These are phyloP conservation scores for Ursus arctos DNA, from an alignment of 2,113 vertebrate genomes.

Conservation along the genomic window DNA sequence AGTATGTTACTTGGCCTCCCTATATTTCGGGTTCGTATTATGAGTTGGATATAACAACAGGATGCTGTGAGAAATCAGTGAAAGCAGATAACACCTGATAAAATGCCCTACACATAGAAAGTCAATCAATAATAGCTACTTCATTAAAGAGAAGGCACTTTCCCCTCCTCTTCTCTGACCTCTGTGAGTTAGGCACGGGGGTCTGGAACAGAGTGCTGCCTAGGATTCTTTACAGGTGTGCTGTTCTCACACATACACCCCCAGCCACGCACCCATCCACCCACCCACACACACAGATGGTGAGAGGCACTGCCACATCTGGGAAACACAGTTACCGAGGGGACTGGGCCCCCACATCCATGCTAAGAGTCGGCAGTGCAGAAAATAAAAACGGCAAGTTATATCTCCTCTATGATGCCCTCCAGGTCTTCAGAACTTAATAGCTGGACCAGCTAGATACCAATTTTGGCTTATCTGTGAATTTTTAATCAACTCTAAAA, in stretches of 20 bases:
- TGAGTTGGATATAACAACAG: background rate
- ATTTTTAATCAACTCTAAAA: background rate
- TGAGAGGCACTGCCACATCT: background rate
- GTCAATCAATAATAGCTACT: background rate
- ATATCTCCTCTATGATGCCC: background rate
- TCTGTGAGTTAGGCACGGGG: background rate
- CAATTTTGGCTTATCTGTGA: background rate
- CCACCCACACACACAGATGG: background rate
- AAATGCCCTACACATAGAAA: background rate
- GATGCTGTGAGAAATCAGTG: background rate
- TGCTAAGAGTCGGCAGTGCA: background rate
- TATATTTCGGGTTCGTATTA: background rate
- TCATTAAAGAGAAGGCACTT: background rate
- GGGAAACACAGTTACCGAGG: background rate
- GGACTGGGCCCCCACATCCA: fast-evolving
- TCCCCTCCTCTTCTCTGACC: background rate
- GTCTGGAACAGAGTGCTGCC: background rate
- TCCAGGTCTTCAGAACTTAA: background rate
- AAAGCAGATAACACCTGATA: background rate
- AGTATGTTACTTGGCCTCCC: background rate
- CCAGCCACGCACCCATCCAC: no score
- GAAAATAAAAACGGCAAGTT: background rate
- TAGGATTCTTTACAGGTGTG: background rate
- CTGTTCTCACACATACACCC: no score
- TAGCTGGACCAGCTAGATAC: background rate